Evolutionary conservation across 2,113 vertebrate genomes (phyloP).

Genomic region (Gadus macrocephalus): DNA sequence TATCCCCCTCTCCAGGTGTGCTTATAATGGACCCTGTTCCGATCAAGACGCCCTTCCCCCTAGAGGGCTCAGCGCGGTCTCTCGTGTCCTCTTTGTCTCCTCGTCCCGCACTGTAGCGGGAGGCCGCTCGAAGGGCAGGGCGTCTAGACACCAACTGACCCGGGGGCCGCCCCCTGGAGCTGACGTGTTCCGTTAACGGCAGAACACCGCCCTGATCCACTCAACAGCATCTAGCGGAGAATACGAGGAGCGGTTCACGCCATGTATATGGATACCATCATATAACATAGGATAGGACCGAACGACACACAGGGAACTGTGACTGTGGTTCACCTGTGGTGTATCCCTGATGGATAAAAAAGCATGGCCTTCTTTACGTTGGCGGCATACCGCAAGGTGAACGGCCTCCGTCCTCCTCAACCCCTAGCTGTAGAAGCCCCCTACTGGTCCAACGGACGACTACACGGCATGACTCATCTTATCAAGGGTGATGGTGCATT

Average conservation of each 20-base stretch:
- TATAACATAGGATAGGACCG: too few relatives aligned
- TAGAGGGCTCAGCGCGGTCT: not conserved
- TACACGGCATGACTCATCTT: conserved; percentile 42
- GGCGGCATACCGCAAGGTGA: conserved; percentile 8
- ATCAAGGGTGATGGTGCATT: conserved; percentile 26
- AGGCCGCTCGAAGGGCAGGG: conserved; percentile 22
- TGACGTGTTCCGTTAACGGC: conserved; percentile 64
- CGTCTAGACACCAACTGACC: conserved; percentile 58
- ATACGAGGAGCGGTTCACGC: too few relatives aligned
- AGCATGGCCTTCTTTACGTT: not conserved
- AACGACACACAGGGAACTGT: too few relatives aligned
- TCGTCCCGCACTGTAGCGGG: conserved; percentile 45
- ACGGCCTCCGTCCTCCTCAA: not conserved
- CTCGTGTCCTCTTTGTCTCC: conserved; percentile 21
- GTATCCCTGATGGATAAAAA: too few relatives aligned
- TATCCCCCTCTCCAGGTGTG: not conserved
- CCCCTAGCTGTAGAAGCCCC: conserved; percentile 28
- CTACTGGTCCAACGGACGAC: conserved; percentile 35
- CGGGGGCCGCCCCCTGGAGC: conserved; percentile 37
- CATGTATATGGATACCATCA: too few relatives aligned
- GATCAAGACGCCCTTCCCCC: conserved; percentile 15
- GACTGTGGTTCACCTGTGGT: too few relatives aligned
- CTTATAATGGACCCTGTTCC: not conserved
- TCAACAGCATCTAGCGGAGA: not conserved
- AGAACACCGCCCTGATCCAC: conserved; percentile 47